Conservation (phyloP, 2,113 vertebrate genomes). For the Epinephelus cyanopodus region DNA sequence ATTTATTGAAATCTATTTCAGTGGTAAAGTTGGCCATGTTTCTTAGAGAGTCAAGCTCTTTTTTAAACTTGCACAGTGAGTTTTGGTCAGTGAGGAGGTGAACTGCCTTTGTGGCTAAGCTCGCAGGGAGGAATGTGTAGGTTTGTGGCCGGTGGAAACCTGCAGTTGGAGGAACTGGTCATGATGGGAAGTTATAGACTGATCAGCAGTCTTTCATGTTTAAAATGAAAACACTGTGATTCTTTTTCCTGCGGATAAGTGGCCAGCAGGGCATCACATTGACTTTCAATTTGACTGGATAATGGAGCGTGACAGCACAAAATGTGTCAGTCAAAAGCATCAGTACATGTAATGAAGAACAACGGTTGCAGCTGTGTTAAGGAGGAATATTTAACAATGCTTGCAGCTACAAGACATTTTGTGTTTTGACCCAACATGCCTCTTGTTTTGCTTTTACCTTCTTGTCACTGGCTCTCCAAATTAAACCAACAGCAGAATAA, state of each 20-base stretch:
- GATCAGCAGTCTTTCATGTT: constrained; percentile 55
- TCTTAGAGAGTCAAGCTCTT: constrained; percentile 64
- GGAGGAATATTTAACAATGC: too few relatives aligned
- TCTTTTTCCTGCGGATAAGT: constrained; percentile 12
- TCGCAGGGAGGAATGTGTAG: constrained; percentile 69
- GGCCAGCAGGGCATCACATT: constrained; percentile 2
- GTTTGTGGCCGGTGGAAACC: constrained; percentile 67
- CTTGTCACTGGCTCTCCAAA: background rate
- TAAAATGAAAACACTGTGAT: constrained; percentile 51
- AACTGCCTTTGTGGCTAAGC: constrained; percentile 69
- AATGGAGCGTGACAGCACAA: background rate
- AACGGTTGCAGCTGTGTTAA: background rate
- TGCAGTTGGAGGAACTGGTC: constrained; percentile 57
- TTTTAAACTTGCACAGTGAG: constrained; percentile 57
- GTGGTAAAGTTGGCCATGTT: constrained; percentile 78
- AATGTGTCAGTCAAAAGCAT: constrained; percentile 17
- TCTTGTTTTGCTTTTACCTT: background rate
- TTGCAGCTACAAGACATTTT: constrained; percentile 1
- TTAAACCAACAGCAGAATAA: constrained; percentile 22
- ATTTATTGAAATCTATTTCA: constrained; percentile 84
- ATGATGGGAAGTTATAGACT: constrained; percentile 53
- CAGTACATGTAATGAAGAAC: background rate
- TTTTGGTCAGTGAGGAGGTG: constrained; percentile 73
- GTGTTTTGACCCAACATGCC: background rate
- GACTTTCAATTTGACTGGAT: constrained; percentile 7